A percentile compares a stretch with the other conserved stretches of the same genome.
Conservation (phyloP, 2,113 vertebrate genomes). For the Cyanoramphus novaezelandiae region DNA sequence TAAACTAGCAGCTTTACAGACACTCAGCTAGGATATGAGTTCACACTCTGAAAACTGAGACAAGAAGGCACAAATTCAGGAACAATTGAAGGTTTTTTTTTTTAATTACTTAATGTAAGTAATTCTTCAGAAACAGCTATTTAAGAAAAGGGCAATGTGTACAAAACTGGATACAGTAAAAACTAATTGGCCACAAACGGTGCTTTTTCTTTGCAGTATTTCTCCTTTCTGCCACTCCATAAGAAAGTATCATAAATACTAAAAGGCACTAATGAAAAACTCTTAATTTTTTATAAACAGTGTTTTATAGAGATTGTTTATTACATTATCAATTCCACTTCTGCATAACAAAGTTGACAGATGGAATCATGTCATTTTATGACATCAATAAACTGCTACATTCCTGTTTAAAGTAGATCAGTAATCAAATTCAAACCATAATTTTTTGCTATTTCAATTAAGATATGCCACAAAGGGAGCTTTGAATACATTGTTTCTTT, state of each 20-base stretch:
- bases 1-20: not conserved
- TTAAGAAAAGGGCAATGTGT: not conserved
- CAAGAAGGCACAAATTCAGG: not conserved
- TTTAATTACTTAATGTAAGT: not conserved
- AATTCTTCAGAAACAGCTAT: not conserved
- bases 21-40: not conserved
- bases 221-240: not conserved
- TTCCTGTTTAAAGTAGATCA: not conserved
- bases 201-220: not conserved
- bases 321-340: not conserved
- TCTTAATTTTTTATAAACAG: not conserved
- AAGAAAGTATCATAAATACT: not conserved
- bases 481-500: not conserved
- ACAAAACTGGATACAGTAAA: not conserved
- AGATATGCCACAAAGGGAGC: not conserved
- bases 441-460: not conserved
- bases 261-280: not conserved
- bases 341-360: not conserved
- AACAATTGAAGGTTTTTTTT: not conserved
- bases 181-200: not conserved
- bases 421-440: not conserved
- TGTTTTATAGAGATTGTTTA: slow-evolving; percentile 29
- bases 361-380: not conserved
- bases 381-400: not conserved
- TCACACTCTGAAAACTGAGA: not conserved